Evolutionary conservation across 2,113 vertebrate species (phyloP).

Genomic region (Prolemur simus): DNA sequence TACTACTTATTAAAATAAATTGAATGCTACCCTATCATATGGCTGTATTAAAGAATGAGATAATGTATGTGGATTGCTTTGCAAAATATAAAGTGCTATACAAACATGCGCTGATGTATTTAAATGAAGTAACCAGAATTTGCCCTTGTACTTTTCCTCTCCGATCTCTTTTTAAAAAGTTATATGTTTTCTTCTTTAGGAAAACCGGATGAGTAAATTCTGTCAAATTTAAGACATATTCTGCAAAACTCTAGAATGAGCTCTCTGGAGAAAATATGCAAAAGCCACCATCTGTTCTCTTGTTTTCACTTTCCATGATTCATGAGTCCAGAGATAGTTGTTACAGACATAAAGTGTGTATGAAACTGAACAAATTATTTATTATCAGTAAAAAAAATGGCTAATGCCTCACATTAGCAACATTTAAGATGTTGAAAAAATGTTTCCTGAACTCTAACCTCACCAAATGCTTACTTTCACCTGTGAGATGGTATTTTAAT

Average conservation of each 20-base stretch:
- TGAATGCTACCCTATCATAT: not conserved
- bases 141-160: not conserved
- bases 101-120: not conserved
- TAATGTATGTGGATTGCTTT: not conserved
- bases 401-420: not conserved
- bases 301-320: slow-evolving; percentile 53
- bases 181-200: not conserved
- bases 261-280: slow-evolving; percentile 34
- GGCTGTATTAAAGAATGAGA: not conserved
- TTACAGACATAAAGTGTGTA: not conserved
- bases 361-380: slow-evolving; percentile 9
- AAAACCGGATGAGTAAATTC: not conserved
- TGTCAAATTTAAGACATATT: slow-evolving; percentile 29
- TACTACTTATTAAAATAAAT: not conserved
- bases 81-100: not conserved
- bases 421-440: not conserved
- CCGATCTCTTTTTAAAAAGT: not conserved
- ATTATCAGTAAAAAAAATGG: not conserved
- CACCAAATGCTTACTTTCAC: not conserved
- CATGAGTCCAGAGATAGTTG: not conserved
- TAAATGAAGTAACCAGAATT: not conserved
- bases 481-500: not conserved
- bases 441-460: not conserved
- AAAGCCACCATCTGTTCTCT: slow-evolving; percentile 43
- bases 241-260: not conserved